Evolutionary conservation across 2,797 vertebrate species (phyloP), one percentile per base, ranked within the genome.

Genomic region (Pelochelys cantorii): DNA sequence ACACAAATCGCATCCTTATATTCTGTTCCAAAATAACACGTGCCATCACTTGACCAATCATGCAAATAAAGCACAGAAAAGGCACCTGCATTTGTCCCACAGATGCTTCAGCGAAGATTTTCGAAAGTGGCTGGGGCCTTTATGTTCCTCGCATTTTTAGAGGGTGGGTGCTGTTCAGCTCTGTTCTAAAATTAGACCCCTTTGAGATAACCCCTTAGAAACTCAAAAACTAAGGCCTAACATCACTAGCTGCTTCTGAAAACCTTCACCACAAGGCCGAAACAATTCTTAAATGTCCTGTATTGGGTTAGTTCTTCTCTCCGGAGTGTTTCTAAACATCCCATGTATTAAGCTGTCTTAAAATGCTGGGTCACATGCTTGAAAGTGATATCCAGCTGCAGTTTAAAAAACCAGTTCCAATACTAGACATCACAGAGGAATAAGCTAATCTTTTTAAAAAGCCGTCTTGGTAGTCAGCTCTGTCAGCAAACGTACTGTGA

Each of bases 401-500:
- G 20, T 1, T 81, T 20, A 7, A 1, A 48, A 48, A 81, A 34
- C n/a, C 85, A 37, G 25, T 34, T 68, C 53, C 1, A 77, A 79
- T 31, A 31, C 10, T 68, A 22, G 0, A 10, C 3, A 48, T 0
- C 13, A 31, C 81, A 55, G 62, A 5, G 48, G 89, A 94, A 52
- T 27, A 91, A 92, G 42, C 3, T 65, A 2, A 68, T 54, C 23
- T 92, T 94, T 90, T 92, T 18, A 79, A 94, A 88, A 85, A 52
- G 42, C 83, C 52, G 74, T 53, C 54, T 65, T 84, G 77, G 1
- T 37, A 87, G 3, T 84, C 60, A 85, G 59, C 57, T 75, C 75
- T 37, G 55, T 0, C n/a, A 23, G 18, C 20, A 83, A 90, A 37
- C 27, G 59, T 83, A 20, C 34, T 17, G 22, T 9, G 78, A 86